Conservation (phyloP, 2,888 invertebrate species). For the Junonia oenone region DNA sequence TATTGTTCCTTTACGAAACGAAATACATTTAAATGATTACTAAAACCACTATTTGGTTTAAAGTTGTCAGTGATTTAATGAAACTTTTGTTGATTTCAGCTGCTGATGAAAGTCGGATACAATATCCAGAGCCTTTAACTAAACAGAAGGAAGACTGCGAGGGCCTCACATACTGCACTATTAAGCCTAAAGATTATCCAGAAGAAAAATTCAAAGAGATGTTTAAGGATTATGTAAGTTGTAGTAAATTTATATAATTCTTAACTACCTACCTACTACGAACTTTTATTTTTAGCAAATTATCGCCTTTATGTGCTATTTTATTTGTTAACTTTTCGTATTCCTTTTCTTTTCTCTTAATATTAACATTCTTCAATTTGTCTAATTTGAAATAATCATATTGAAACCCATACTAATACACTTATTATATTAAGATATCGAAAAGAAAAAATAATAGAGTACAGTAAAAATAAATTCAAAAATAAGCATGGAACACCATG, state of each 20-base stretch:
- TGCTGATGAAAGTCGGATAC: neutral
- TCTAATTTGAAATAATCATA: neutral
- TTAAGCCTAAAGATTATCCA: constrained; percentile 54
- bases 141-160: constrained; percentile 22
- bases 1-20: too few species aligned
- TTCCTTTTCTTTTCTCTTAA: neutral
- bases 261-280: too few species aligned
- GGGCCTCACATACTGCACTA: constrained; percentile 47
- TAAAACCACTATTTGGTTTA: too few species aligned
- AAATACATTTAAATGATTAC: too few species aligned
- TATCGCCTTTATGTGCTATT: too few species aligned
- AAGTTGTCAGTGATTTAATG: neutral
- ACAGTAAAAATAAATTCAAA: neutral
- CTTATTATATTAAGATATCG: too few species aligned
- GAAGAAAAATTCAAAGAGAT: constrained; percentile 49
- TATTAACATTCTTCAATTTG: too few species aligned
- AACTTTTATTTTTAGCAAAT: too few species aligned
- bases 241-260: neutral
- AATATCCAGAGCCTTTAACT: constrained; percentile 7
- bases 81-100: neutral
- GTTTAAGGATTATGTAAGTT: constrained; percentile 50
- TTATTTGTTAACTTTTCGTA: too few species aligned
- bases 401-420: too few species aligned
- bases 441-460: too few species aligned
- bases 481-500: too few species aligned